phyloP scores from a whole-genome alignment of 2,797 vertebrate genomes.

The Gallinago stenura region DNA sequence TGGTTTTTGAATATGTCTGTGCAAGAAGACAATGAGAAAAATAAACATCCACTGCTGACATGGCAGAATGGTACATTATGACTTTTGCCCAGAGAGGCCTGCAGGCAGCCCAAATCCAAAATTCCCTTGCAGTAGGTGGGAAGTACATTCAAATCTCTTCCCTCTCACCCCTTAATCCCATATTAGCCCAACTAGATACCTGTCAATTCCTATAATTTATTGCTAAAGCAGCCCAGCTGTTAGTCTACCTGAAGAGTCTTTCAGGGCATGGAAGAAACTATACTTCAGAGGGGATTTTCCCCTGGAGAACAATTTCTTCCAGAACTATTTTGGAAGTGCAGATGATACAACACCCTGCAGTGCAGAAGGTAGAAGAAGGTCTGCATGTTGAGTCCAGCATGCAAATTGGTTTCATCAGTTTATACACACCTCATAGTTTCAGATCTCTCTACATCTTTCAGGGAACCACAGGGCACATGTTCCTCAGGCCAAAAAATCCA shows the following conservation, averaged over 20 bases:
- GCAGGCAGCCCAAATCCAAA: background rate
- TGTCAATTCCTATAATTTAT: background rate
- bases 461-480: background rate
- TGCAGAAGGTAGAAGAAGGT: background rate
- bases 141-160: background rate
- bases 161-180: background rate
- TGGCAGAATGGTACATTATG: background rate
- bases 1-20: background rate
- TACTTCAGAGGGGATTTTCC: background rate
- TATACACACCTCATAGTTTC: background rate
- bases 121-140: background rate
- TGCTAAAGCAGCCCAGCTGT: background rate
- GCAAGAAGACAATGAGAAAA: background rate
- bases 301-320: background rate
- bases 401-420: background rate
- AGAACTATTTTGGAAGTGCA: background rate
- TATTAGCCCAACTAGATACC: background rate
- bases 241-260: background rate
- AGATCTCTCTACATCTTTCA: background rate
- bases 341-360: background rate
- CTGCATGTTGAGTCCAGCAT: background rate
- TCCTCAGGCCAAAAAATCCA: background rate
- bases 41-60: background rate
- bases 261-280: background rate
- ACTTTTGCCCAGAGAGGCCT: background rate